A percentile compares a stretch with the other conserved stretches of the same genome.
phyloP scores from a whole-genome alignment of 2,797 vertebrate genomes.

The Cuniculus paca region DNA sequence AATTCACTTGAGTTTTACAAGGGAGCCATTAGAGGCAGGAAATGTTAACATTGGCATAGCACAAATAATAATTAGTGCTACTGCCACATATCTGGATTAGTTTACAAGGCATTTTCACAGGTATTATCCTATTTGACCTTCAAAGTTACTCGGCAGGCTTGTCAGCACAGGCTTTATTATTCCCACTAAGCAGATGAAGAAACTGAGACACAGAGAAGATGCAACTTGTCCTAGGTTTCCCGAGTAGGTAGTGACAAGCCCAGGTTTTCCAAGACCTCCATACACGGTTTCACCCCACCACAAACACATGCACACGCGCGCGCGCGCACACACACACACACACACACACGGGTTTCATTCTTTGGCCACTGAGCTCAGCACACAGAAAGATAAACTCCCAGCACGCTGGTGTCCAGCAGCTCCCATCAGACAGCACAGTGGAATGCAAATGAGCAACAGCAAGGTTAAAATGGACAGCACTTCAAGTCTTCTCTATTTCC shows the following conservation, averaged over 20 bases:
- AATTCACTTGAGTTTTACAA: not conserved
- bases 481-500: not conserved
- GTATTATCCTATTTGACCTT: not conserved
- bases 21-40: not conserved
- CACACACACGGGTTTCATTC: not conserved
- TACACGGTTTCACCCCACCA: not conserved
- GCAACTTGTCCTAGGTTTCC: not conserved
- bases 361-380: not conserved
- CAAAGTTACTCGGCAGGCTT: not conserved
- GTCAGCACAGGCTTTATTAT: not conserved
- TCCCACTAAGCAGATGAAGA: constrained; percentile 26
- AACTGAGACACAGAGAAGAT: not conserved
- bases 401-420: not conserved
- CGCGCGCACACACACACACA: not conserved
- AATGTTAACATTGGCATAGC: not conserved
- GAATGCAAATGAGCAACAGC: not conserved
- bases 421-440: not conserved
- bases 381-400: not conserved
- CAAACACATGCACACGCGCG: too few species aligned
- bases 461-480: not conserved
- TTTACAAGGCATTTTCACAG: constrained; percentile 44
- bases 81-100: not conserved
- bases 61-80: not conserved
- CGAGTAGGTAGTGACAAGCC: not conserved
- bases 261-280: not conserved